A percentile compares a stretch with the other conserved stretches of the same genome.
Conservation (phyloP, 2,113 vertebrate species). For the Odocoileus virginianus region DNA sequence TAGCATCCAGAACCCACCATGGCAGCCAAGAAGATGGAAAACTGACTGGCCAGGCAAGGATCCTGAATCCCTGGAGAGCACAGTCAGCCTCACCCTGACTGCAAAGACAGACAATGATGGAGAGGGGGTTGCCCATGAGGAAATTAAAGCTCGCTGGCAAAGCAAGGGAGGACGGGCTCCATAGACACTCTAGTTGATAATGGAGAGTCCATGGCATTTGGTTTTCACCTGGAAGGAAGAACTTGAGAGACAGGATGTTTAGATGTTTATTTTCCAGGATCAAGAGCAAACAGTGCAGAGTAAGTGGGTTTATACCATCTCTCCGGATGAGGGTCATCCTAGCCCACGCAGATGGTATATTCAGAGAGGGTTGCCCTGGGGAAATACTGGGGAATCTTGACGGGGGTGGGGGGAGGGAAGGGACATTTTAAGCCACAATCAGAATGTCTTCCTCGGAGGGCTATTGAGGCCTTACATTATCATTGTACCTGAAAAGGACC, state of each 20-base stretch:
- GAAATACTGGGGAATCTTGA: background rate
- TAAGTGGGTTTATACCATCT: background rate
- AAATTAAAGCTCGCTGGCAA: background rate
- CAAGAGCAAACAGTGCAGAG: background rate
- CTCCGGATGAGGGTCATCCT: background rate
- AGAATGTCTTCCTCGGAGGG: background rate
- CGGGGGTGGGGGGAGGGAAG: fast-evolving
- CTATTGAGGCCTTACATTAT: background rate
- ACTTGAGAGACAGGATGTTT: background rate
- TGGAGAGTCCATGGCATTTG: fast-evolving
- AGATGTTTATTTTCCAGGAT: background rate
- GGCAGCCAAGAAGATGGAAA: background rate
- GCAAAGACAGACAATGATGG: background rate
- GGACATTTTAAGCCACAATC: too few species aligned
- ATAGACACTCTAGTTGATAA: fast-evolving
- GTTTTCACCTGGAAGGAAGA: background rate
- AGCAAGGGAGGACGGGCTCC: background rate
- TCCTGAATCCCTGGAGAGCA: background rate
- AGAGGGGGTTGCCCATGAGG: background rate
- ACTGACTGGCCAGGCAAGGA: background rate
- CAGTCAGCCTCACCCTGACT: background rate
- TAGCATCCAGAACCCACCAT: background rate
- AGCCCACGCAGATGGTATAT: background rate
- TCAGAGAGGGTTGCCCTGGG: background rate
- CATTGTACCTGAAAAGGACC: background rate